Percentiles rank a stretch among this genome's conserved stretches.
Evolutionary conservation across 2,113 vertebrate genomes (phyloP).

Genomic region (Clarias batrachus): DNA sequence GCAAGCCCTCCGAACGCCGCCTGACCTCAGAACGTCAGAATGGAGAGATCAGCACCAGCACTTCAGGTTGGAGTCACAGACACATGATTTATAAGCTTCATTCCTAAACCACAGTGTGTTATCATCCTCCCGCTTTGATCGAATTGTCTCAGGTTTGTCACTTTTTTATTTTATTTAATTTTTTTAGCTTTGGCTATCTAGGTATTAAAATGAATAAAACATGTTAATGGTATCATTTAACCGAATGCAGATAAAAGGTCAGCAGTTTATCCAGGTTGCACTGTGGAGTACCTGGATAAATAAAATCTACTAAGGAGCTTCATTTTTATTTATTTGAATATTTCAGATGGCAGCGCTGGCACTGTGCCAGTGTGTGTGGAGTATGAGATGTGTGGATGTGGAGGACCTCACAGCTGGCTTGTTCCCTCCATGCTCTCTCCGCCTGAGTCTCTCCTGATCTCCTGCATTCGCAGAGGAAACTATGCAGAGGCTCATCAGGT

Average conservation of each 20-base stretch:
- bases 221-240: neutral
- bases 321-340: constrained; percentile 9
- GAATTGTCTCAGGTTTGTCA: neutral
- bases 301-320: too few relatives aligned
- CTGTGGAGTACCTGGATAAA: too few relatives aligned
- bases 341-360: constrained; percentile 77
- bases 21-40: constrained; percentile 76
- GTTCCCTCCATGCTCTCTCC: constrained; percentile 92
- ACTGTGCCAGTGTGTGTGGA: constrained; percentile 57
- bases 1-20: constrained; percentile 66
- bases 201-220: neutral
- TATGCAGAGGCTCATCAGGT: constrained; percentile 92
- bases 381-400: constrained; percentile 65
- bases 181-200: neutral
- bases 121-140: neutral
- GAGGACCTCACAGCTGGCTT: constrained; percentile 73
- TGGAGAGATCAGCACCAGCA: constrained; percentile 82
- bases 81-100: neutral
- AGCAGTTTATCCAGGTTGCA: neutral
- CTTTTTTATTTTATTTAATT: neutral
- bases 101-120: neutral
- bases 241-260: neutral
- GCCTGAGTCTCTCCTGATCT: constrained; percentile 91
- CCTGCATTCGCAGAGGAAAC: constrained; percentile 89
- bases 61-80: constrained; percentile 75